phyloP scores from a whole-genome alignment of 2,113 vertebrate genomes.

The Hassar affinis region DNA sequence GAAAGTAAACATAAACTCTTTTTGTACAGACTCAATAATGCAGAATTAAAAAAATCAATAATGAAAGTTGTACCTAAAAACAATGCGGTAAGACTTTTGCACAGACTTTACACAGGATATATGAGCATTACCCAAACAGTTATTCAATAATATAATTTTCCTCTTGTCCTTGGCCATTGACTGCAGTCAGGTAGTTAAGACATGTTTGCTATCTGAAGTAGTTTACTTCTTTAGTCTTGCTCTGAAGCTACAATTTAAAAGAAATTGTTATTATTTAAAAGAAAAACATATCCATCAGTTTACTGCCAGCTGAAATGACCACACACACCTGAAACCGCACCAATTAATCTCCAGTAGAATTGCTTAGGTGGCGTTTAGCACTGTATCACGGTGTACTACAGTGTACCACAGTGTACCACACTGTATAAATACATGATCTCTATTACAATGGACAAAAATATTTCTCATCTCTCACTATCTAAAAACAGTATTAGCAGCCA shows the following conservation, averaged over 20 bases:
- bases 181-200: too few relatives aligned
- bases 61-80: too few relatives aligned
- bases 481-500: neutral
- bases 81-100: too few relatives aligned
- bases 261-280: slow-evolving; percentile 9
- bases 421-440: neutral
- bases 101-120: too few relatives aligned
- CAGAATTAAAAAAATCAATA: too few relatives aligned
- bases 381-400: neutral
- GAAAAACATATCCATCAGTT: slow-evolving; percentile 9
- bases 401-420: neutral
- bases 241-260: neutral
- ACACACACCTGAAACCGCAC: neutral
- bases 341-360: neutral
- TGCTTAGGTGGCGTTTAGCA: neutral
- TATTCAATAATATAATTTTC: too few relatives aligned
- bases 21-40: too few relatives aligned
- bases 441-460: neutral
- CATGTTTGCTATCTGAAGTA: too few relatives aligned
- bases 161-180: too few relatives aligned
- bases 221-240: neutral
- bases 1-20: too few relatives aligned
- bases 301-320: neutral
- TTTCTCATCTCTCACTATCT: neutral
- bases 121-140: too few relatives aligned